Evolutionary conservation across 1,140 invertebrate genomes (phyloP), one percentile per base, ranked within the genome.

Genomic region (Carposina sasakii): DNA sequence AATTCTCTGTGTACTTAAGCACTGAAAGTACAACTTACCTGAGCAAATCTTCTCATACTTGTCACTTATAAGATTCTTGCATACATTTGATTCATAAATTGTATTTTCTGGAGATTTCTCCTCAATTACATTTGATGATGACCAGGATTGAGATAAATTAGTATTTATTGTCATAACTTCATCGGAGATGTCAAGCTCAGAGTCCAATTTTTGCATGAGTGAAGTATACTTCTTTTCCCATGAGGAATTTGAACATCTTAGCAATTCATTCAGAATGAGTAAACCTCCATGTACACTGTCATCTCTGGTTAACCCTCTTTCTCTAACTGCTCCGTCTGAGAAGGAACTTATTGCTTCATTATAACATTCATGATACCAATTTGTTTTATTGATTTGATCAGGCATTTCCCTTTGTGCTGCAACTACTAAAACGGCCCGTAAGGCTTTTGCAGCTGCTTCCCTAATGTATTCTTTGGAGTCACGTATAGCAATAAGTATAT

Each of bases 261-360:
- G 84, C 0, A 99, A 86, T 85, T 99, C 98, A 86, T 99, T 98
- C 1, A 99, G 83, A 19, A 99, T 94, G 16, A 99, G 86, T 0
- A 99, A 82, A 3, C 94, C 95, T 15, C 97, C 96, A 78, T 99
- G 98, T 16, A 96, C 91, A 77, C 93, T 88, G 73, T 99, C 98
- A 71, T 99, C 98, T 52, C 90, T 89, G 12, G 90, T 93, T 42
- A 93, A 88, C 26, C 93, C 91, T 70, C 91, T 91, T 54, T 94
- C 93, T 71, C 90, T 84, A 26, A 81, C 76, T 34, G 87, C 76
- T 37, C 88, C 76, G 16, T 95, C 94, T 52, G 91, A 88, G 61
- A 97, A 93, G 13, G 93, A 92, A 28, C 86, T 87, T 24, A 90
- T 88, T 2, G 94, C 92, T 77, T 98, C 95, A 48, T 97, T 93